Base-by-base conservation (phyloP, 2,888 invertebrate genomes). In the Drosophila macrospina region DNA sequence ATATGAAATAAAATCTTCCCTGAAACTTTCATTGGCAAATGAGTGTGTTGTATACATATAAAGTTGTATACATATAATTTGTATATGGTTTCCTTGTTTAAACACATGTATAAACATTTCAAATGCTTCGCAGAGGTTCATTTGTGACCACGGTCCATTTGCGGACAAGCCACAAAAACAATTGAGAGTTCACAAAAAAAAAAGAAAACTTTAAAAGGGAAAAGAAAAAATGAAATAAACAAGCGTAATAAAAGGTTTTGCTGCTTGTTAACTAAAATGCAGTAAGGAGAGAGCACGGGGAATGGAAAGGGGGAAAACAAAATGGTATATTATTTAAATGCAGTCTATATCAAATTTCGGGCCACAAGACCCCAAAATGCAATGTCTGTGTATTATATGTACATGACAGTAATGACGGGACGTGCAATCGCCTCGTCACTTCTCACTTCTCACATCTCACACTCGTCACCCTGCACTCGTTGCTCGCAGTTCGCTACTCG, bases 301-400 rank as follows among this genome's bases (percentile, higher is more conserved):
- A 45, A 52, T 69, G 66, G 44, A 65, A 70, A 77, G 77, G 75
- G 66, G 61, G 71, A 80, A 80, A 82, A 85, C 68, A 80, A 75
- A 80, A 83, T 63, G 78, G 62, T 69, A 73, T 80, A 86, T 80
- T 83, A 86, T 82, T 85, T 80, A 78, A 82, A 78, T 80, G 80
- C 72, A 80, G 80, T 79, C 68, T 65, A 83, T 83, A 83, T 83
- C 86, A 77, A 83, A 83, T 83, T 83, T 86, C 83, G 77, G 63
- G 62, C 45, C 57, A 64, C 60, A 63, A 60, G 72, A 76, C 65
- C 64, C 55, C 55, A 57, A 42, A 51, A 44, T 59, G 50, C 20
- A 41, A 60, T 70, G n/a, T n/a, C n/a, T n/a, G n/a, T n/a, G n/a
- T n/a, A n/a, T n/a, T n/a, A n/a, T n/a, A n/a, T n/a, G 70, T 26